These are phyloP conservation scores for Lymantria dispar DNA, from an alignment of 2,888 invertebrate genomes.

Conservation along the genomic window DNA sequence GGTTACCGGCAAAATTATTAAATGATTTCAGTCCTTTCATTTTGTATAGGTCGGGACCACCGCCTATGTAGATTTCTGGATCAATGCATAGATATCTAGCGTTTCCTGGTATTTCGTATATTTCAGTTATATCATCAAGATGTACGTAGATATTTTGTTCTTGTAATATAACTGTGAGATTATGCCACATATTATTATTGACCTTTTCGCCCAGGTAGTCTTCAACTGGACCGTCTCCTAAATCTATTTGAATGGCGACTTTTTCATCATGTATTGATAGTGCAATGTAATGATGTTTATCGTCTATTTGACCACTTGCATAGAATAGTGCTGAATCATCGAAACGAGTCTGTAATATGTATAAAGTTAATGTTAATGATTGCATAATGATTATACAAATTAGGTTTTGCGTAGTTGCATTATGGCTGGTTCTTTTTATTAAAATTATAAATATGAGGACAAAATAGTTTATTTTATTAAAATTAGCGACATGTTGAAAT, in stretches of 20 bases:
- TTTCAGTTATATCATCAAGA: conserved; percentile 87
- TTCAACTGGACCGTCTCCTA: conserved; percentile 90
- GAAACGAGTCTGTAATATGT: conserved; percentile 88
- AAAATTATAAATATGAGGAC: too few species aligned
- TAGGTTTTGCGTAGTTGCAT: not conserved
- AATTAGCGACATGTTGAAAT: too few species aligned
- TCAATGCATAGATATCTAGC: conserved; percentile 90
- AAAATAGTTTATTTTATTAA: too few species aligned
- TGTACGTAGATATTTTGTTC: conserved; percentile 88
- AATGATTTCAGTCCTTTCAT: conserved; percentile 91
- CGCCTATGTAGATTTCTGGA: conserved; percentile 96
- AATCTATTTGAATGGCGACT: conserved; percentile 93
- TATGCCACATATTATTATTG: conserved; percentile 93
- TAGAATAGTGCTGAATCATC: conserved; percentile 96
- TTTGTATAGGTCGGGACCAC: conserved; percentile 92
- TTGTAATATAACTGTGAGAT: conserved; percentile 92
- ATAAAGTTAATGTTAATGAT: not conserved
- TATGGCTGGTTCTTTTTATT: too few species aligned
- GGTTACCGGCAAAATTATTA: conserved; percentile 93
- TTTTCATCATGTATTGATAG: conserved; percentile 92
- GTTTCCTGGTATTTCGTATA: conserved; percentile 87
- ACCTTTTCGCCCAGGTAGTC: conserved; percentile 86
- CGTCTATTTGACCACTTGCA: conserved; percentile 94
- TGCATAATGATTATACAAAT: not conserved
- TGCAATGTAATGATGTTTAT: conserved; percentile 94